Base-by-base conservation (phyloP, 2,797 vertebrate species). In the Scolopax rusticola region DNA sequence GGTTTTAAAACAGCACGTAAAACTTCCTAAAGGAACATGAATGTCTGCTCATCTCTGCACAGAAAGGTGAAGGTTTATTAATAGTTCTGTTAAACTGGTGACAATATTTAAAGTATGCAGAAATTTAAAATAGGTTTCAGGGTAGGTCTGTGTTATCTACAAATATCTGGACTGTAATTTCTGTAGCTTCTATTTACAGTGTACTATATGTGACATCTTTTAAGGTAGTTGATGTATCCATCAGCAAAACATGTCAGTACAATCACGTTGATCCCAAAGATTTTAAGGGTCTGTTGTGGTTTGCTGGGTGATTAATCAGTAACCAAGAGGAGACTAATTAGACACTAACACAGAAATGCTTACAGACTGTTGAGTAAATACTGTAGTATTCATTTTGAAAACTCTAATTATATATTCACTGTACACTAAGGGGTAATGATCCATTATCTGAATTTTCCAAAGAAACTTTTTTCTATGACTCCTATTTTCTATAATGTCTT, bases 1-100 rank as follows among this genome's bases (percentile, higher is more conserved):
- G 48, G 14, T 77, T 89, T 88, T 89, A 94, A 94, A 63, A 79
- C 63, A 90, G 24, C 59, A 80, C 59, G 68, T 54, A 91, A 78
- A 95, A 32, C 33, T 84, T 82, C 19, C 65, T 82, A 88, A 84
- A 71, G 63, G 47, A 93, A 79, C 0, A 9, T 25, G 11, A 36
- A 43, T 48, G 16, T 71, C 12, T 9, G 1, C 71, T 84, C 6
- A 18, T 41, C 6, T 68, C 56, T 61, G 12, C 76, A 51, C 15
- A 3, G n/a, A 36, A 50, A 47, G 11, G 5, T 43, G 27, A 78
- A 36, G 6, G 8, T 59, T 81, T 75, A 15, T 90, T 59, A 57
- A 23, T 45, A 43, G 8, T 60, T 73, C 41, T 82, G 2, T 32
- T 74, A 41, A 84, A 59, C 13, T 25, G 25, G 20, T 73, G 57